Percentiles rank a stretch among this genome's conserved stretches.
Evolutionary conservation across 2,888 invertebrate species (phyloP).

Genomic region (Limnephilus marmoratus): DNA sequence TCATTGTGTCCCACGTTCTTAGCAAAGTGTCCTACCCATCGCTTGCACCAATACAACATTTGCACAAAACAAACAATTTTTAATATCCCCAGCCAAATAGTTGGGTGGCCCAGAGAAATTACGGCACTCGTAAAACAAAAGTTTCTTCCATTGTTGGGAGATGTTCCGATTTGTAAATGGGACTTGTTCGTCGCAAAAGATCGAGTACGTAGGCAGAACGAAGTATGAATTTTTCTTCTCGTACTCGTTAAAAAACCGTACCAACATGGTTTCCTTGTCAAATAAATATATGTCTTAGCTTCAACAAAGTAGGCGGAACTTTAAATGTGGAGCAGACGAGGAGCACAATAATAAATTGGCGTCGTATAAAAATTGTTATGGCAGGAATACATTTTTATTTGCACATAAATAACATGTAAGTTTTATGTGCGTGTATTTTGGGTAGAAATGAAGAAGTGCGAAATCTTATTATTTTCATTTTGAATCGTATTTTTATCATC

Average conservation of each 20-base stretch:
- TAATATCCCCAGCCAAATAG: neutral
- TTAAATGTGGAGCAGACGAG: neutral
- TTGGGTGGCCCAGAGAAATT: slow-evolving; percentile 25
- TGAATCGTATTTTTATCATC: too few relatives aligned
- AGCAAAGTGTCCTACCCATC: neutral
- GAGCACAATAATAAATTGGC: neutral
- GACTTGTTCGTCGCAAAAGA: neutral
- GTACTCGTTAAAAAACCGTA: neutral
- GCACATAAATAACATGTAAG: neutral
- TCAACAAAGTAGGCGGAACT: neutral
- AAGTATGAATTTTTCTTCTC: neutral
- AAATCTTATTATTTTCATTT: too few relatives aligned
- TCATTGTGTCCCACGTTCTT: neutral
- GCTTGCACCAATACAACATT: neutral
- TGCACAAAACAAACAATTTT: neutral
- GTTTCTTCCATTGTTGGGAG: slow-evolving; percentile 30
- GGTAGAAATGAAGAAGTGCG: too few relatives aligned
- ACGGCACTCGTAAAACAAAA: neutral
- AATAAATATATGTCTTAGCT: neutral
- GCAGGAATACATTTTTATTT: neutral
- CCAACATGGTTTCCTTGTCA: neutral
- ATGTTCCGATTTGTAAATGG: slow-evolving; percentile 19
- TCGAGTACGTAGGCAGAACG: neutral
- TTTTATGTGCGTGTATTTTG: too few relatives aligned
- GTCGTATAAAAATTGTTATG: neutral